Evolutionary conservation across 1,140 invertebrate genomes (phyloP).

Genomic region (Cotesia vestalis): DNA sequence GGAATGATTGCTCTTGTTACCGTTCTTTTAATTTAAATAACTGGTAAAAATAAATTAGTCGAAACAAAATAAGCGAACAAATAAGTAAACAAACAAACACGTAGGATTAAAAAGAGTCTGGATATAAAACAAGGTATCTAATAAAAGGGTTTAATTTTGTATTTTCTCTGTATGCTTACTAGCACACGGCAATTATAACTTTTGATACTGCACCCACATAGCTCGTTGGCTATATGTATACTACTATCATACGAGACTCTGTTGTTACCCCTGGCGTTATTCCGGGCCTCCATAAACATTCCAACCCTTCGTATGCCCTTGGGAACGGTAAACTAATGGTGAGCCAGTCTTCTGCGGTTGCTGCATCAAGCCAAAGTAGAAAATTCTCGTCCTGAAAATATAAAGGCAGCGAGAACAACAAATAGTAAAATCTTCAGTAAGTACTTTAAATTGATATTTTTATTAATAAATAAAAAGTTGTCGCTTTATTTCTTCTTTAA

Average conservation of each 20-base stretch:
- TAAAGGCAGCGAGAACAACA: too few relatives aligned
- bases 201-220: constrained; percentile 40
- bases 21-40: too few relatives aligned
- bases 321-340: constrained; percentile 62
- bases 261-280: constrained; percentile 36
- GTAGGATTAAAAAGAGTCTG: background rate
- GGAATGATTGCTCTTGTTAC: too few relatives aligned
- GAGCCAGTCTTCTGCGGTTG: constrained; percentile 44
- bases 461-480: background rate
- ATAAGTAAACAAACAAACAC: background rate
- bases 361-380: background rate
- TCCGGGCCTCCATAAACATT: constrained; percentile 47
- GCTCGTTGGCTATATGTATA: constrained; percentile 35
- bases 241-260: constrained; percentile 32
- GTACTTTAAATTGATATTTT: background rate
- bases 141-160: constrained; percentile 2
- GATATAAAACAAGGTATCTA: background rate
- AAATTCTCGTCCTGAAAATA: background rate
- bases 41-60: too few relatives aligned
- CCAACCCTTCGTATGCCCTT: constrained; percentile 50
- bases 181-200: constrained; percentile 63
- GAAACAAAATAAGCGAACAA: background rate
- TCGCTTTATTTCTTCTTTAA: background rate
- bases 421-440: background rate
- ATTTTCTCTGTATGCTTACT: constrained; percentile 28